A percentile compares a stretch with the other conserved stretches of the same genome.
phyloP scores from a whole-genome alignment of 2,113 vertebrate genomes.

The Fukomys damarensis region DNA sequence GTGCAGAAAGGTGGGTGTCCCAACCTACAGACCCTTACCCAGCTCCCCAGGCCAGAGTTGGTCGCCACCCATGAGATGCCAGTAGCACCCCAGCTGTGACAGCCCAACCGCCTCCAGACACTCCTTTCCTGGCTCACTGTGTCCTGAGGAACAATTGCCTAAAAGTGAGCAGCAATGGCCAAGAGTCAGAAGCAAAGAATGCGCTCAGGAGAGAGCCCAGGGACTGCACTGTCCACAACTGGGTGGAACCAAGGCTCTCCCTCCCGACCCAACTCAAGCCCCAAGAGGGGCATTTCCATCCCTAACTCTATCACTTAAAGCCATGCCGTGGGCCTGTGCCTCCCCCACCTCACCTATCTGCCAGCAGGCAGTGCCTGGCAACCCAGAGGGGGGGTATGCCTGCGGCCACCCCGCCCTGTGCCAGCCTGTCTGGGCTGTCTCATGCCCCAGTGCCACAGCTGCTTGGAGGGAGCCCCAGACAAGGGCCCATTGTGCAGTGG shows the following conservation, averaged over 20 bases:
- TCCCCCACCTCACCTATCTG: slow-evolving; percentile 77
- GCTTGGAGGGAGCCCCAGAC: slow-evolving; percentile 78
- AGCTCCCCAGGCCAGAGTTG: neutral
- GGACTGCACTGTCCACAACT: neutral
- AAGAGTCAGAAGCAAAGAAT: neutral
- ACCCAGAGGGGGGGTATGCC: slow-evolving; percentile 67
- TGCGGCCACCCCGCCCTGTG: slow-evolving; percentile 73
- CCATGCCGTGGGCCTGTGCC: slow-evolving; percentile 15
- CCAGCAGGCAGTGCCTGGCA: slow-evolving; percentile 77
- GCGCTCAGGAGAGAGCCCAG: neutral
- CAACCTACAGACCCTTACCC: neutral
- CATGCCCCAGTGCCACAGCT: slow-evolving; percentile 81
- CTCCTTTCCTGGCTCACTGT: neutral
- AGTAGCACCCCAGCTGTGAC: neutral
- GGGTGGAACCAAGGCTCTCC: neutral
- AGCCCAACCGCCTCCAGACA: neutral
- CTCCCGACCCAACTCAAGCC: neutral
- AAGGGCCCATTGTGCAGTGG: slow-evolving; percentile 79
- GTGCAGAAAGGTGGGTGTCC: neutral
- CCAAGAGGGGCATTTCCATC: neutral
- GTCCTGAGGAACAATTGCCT: neutral
- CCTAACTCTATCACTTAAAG: slow-evolving; percentile 40
- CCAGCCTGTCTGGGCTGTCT: slow-evolving; percentile 82
- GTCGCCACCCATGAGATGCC: slow-evolving; percentile 10
- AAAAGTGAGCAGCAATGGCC: neutral